These are phyloP conservation scores for Phrynocephalus guinanensis DNA, from an alignment of 2,797 vertebrate genomes.

Conservation along the genomic window DNA sequence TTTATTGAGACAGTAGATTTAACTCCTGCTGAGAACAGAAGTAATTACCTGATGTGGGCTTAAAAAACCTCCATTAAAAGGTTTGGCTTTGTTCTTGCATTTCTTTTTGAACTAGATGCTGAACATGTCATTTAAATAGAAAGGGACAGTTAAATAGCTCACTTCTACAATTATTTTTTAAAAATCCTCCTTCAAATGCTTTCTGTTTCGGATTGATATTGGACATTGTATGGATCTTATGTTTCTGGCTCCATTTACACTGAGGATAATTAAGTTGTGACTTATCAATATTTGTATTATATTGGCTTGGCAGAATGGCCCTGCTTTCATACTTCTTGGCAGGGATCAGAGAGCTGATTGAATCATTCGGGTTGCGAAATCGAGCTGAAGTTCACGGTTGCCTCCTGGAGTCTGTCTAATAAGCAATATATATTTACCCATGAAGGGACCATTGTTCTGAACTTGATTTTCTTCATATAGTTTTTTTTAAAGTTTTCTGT, in stretches of 20 bases:
- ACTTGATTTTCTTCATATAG: not conserved
- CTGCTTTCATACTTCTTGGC: not conserved
- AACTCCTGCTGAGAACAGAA: slow-evolving; percentile 53
- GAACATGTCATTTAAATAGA: slow-evolving; percentile 34
- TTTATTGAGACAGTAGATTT: slow-evolving; percentile 57
- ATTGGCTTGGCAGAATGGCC: not conserved
- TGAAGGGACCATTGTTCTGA: not conserved
- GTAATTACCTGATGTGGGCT: slow-evolving; percentile 49
- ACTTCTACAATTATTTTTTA: not conserved
- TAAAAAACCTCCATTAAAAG: slow-evolving; percentile 49
- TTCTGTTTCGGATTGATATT: not conserved
- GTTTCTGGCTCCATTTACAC: not conserved
- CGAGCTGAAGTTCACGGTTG: slow-evolving; percentile 5
- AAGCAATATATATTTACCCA: not conserved
- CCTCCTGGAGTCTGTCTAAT: slow-evolving; percentile 15
- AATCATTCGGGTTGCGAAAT: slow-evolving; percentile 25
- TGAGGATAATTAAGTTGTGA: slow-evolving; percentile 18
- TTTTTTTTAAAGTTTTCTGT: not conserved
- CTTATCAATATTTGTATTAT: slow-evolving; percentile 17
- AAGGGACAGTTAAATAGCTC: not conserved
- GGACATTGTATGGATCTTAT: not conserved
- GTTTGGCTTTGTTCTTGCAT: slow-evolving; percentile 36
- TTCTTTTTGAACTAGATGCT: slow-evolving; percentile 42
- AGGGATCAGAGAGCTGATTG: not conserved
- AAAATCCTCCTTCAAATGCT: not conserved